Conservation (phyloP, 2,113 vertebrate genomes). For the Theristicus caerulescens region DNA sequence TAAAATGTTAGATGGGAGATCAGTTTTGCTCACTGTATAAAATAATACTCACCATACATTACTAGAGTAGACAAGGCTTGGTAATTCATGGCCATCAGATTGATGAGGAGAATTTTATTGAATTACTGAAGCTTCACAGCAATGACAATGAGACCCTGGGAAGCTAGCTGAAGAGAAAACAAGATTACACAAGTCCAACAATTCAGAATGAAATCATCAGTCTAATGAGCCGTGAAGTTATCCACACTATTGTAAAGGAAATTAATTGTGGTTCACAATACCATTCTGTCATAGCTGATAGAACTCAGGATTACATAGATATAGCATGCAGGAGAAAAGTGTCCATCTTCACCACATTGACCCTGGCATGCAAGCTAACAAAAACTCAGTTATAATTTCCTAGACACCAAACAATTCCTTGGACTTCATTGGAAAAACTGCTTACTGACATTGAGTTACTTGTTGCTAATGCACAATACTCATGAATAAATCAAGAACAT, state of each 20-base stretch:
- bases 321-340: background rate
- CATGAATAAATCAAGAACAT: background rate
- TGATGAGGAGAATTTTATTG: constrained; percentile 44
- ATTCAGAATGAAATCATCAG: constrained; percentile 67
- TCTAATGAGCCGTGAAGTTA: constrained; percentile 70
- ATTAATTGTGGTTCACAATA: constrained; percentile 65
- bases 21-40: background rate
- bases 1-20: background rate
- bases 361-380: background rate
- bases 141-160: constrained; percentile 64
- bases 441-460: background rate
- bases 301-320: constrained; percentile 39
- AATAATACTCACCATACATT: background rate
- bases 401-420: background rate
- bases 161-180: constrained; percentile 74
- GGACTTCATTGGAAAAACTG: background rate
- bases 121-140: constrained; percentile 56
- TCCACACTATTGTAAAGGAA: constrained; percentile 64
- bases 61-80: background rate
- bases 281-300: constrained; percentile 53
- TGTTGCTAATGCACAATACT: background rate
- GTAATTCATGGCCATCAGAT: constrained; percentile 35
- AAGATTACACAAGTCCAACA: constrained; percentile 75
- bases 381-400: background rate
- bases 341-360: background rate